Conservation (phyloP, 2,888 invertebrate genomes). For the Drosophila meridionalis region DNA sequence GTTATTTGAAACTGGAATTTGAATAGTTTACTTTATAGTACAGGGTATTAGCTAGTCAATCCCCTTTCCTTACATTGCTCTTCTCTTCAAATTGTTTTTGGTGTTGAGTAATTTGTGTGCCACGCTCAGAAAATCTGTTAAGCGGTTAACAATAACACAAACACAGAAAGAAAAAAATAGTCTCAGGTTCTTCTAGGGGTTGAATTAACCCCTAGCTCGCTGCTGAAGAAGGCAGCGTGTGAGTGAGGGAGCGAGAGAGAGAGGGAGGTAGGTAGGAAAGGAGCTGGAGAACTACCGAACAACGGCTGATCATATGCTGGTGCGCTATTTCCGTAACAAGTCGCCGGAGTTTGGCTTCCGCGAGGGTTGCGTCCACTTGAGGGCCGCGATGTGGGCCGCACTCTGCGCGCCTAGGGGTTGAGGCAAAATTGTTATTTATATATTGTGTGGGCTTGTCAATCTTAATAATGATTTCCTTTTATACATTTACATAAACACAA, state of each 20-base stretch:
- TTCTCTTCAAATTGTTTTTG: constrained; percentile 36
- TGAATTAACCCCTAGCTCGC: constrained; percentile 54
- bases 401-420: constrained; percentile 5
- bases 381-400: constrained; percentile 62
- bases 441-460: constrained; percentile 61
- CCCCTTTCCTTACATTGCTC: no score
- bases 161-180: constrained; percentile 51
- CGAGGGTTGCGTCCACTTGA: constrained; percentile 49
- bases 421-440: constrained; percentile 55
- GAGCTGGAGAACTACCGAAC: constrained; percentile 23
- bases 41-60: background rate
- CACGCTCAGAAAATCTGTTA: constrained; percentile 71
- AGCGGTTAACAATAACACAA: constrained; percentile 65
- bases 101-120: constrained; percentile 77
- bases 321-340: constrained; percentile 35
- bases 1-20: no score
- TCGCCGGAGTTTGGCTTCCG: background rate
- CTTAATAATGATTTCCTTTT: constrained; percentile 60
- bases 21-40: no score
- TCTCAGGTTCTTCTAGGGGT: constrained; percentile 51
- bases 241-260: background rate
- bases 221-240: background rate
- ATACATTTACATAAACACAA: constrained; percentile 25
- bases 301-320: constrained; percentile 57
- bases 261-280: background rate